Conservation (phyloP, 2,797 vertebrate genomes). For the Avahi laniger region DNA sequence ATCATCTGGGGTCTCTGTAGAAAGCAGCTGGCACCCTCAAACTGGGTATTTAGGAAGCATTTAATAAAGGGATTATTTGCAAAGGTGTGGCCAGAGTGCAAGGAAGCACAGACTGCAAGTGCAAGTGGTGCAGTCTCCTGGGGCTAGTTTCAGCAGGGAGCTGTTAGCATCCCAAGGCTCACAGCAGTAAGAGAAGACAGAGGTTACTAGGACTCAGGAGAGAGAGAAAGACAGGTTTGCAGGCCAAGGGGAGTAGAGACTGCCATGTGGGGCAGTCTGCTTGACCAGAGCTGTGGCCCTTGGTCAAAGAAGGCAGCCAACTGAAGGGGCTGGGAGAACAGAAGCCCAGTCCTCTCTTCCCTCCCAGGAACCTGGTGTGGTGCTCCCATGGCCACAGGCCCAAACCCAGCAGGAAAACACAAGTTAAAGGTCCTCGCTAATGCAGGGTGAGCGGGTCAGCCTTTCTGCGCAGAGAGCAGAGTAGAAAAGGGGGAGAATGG, state of each 20-base stretch:
- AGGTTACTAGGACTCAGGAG: neutral
- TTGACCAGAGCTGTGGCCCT: neutral
- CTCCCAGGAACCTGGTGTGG: neutral
- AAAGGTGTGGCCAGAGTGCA: neutral
- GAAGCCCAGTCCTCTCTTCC: neutral
- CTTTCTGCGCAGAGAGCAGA: neutral
- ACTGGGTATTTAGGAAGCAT: neutral
- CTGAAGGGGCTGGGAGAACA: neutral
- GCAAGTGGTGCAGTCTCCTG: neutral
- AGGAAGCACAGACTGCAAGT: neutral
- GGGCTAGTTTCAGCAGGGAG: neutral
- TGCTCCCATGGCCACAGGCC: neutral
- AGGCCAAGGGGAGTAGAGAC: neutral
- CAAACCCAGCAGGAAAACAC: neutral
- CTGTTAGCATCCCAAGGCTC: neutral
- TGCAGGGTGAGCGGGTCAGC: accelerated
- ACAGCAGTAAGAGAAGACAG: neutral
- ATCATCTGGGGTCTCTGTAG: neutral
- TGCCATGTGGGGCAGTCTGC: neutral
- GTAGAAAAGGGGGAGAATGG: neutral
- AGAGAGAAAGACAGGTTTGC: too few relatives aligned
- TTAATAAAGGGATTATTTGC: neutral
- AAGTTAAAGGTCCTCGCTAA: neutral
- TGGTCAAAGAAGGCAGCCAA: neutral
- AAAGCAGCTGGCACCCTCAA: neutral